phyloP scores from a whole-genome alignment of 2,888 invertebrate species.

The Tetanocera ferruginea region DNA sequence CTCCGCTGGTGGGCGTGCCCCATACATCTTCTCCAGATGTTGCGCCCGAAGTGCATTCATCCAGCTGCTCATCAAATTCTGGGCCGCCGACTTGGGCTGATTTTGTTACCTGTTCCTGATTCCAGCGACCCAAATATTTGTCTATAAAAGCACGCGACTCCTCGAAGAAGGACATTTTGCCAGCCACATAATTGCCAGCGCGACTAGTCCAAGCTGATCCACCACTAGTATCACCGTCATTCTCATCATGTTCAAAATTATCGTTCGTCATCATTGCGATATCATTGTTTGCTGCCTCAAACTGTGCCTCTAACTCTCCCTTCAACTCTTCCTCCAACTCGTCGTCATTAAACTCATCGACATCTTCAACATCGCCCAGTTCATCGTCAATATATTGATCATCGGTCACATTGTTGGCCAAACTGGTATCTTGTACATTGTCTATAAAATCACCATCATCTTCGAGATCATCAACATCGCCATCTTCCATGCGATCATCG shows the following conservation, averaged over 20 bases:
- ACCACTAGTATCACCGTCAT: slow-evolving; percentile 22
- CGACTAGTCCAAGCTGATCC: slow-evolving; percentile 78
- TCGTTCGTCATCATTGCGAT: background rate
- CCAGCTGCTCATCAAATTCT: slow-evolving; percentile 76
- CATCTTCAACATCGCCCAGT: slow-evolving; percentile 51
- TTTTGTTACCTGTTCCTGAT: slow-evolving; percentile 56
- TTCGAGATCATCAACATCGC: slow-evolving; percentile 70
- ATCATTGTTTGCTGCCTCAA: background rate
- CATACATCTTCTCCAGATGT: slow-evolving; percentile 89
- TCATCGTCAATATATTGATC: slow-evolving; percentile 64
- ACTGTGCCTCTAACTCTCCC: slow-evolving; percentile 48
- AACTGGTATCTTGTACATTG: slow-evolving; percentile 51
- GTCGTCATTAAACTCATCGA: slow-evolving; percentile 67
- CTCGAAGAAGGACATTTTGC: slow-evolving; percentile 83
- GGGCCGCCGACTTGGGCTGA: slow-evolving; percentile 50
- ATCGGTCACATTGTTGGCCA: slow-evolving; percentile 41
- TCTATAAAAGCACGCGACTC: slow-evolving; percentile 72
- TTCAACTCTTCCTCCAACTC: slow-evolving; percentile 52
- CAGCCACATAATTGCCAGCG: slow-evolving; percentile 85
- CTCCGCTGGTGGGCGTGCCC: slow-evolving; percentile 91
- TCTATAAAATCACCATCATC: slow-evolving; percentile 64
- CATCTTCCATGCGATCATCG: slow-evolving; percentile 65
- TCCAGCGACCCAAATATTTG: slow-evolving; percentile 73
- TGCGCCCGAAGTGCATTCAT: slow-evolving; percentile 85
- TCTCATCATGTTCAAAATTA: background rate